Evolutionary conservation across 2,888 invertebrate genomes (phyloP).

Genomic region (Epirrhoe tristata): DNA sequence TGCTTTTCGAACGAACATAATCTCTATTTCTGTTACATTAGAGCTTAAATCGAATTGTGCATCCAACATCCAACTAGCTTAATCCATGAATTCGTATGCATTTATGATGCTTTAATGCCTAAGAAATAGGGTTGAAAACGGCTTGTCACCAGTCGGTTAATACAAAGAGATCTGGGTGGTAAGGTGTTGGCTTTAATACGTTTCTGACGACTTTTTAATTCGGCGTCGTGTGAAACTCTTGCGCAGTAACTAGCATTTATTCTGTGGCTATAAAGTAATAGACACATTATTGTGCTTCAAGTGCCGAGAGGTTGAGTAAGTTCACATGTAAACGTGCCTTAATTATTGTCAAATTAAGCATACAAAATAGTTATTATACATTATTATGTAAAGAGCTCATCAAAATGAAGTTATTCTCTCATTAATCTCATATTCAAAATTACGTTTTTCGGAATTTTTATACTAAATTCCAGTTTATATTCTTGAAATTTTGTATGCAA

Average conservation of each 20-base stretch:
- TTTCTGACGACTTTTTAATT: conserved; percentile 83
- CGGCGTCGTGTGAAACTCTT: conserved; percentile 77
- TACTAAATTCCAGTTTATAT: too few relatives aligned
- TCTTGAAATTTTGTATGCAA: too few relatives aligned
- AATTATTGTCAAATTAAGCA: conserved; percentile 33
- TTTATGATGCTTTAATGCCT: conserved; percentile 22
- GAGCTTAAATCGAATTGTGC: conserved; percentile 33
- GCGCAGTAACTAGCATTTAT: conserved; percentile 64
- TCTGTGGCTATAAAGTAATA: conserved; percentile 33
- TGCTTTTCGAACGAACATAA: conserved; percentile 26
- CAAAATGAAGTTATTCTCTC: too few relatives aligned
- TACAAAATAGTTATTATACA: conserved; percentile 4
- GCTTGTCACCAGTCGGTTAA: conserved; percentile 30
- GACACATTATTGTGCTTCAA: conserved; percentile 35
- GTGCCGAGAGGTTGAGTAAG: conserved; percentile 30
- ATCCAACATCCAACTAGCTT: conserved; percentile 20
- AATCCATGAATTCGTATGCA: conserved; percentile 21
- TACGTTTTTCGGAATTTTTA: too few relatives aligned
- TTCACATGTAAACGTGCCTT: conserved; percentile 29
- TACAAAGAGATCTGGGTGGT: conserved; percentile 59
- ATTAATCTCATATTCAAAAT: too few relatives aligned
- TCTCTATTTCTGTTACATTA: not conserved
- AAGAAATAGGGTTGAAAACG: conserved; percentile 42
- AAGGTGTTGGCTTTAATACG: conserved; percentile 76
- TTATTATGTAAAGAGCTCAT: not conserved